Conservation (phyloP, 2,113 vertebrate species). For the Mormyrus iriodes region DNA sequence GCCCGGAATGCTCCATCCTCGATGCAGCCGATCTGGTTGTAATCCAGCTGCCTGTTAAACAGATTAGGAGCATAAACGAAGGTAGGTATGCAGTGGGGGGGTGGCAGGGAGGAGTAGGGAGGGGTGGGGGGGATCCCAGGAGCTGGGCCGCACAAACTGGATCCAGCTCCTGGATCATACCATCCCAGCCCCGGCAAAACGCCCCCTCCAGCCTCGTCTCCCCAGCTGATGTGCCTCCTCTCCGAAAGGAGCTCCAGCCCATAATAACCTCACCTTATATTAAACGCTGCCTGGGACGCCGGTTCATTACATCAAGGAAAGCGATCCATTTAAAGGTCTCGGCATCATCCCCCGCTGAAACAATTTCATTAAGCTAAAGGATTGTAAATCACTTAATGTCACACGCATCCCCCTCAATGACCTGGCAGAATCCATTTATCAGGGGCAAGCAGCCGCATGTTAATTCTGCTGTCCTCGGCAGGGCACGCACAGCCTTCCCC, state of each 20-base stretch:
- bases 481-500: constrained; percentile 26
- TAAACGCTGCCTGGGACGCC: constrained; percentile 82
- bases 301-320: constrained; percentile 87
- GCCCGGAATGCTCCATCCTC: constrained; percentile 92
- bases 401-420: constrained; percentile 75
- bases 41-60: constrained; percentile 91
- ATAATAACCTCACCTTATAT: constrained; percentile 82
- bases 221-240: background rate
- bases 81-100: background rate
- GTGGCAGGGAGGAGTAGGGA: background rate
- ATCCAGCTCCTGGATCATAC: constrained; percentile 30
- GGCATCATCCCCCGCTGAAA: constrained; percentile 82
- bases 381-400: constrained; percentile 93
- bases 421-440: constrained; percentile 84
- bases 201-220: constrained; percentile 31
- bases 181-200: constrained; percentile 38
- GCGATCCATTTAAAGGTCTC: constrained; percentile 84
- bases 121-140: constrained; percentile 7
- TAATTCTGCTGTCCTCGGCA: constrained; percentile 65
- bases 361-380: constrained; percentile 98
- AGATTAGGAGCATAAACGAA: constrained; percentile 54
- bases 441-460: constrained; percentile 77
- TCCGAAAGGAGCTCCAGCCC: constrained; percentile 65
- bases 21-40: constrained; percentile 97
- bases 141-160: constrained; percentile 9